Percentiles rank a stretch among this genome's conserved stretches.
Conservation (phyloP, 2,888 invertebrate genomes). For the Lepidonotus clava region DNA sequence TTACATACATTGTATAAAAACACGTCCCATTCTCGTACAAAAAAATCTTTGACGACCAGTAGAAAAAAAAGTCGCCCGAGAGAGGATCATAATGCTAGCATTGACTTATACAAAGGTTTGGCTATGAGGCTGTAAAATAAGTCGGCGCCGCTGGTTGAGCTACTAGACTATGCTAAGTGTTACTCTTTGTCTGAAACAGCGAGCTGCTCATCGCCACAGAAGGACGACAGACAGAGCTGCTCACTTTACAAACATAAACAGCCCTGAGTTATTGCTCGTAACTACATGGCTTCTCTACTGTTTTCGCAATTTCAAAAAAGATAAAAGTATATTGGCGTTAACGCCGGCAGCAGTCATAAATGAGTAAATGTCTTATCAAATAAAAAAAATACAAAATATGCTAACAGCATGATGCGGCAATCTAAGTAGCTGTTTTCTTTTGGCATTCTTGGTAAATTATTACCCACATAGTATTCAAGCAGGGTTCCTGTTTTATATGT, state of each 20-base stretch:
- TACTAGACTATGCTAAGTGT: neutral
- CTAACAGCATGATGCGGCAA: neutral
- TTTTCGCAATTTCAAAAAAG: neutral
- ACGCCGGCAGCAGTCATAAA: conserved; percentile 18
- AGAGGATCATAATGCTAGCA: conserved; percentile 6
- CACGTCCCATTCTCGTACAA: conserved; percentile 4
- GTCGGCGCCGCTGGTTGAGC: neutral
- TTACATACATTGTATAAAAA: conserved; percentile 14
- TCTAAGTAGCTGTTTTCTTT: no score
- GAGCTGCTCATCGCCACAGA: neutral
- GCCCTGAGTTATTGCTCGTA: conserved; percentile 11
- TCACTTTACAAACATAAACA: neutral
- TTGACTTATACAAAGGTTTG: neutral
- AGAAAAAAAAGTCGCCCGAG: conserved; percentile 3
- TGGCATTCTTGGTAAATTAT: neutral
- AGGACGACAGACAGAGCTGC: neutral
- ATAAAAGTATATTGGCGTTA: neutral
- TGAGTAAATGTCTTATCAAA: neutral
- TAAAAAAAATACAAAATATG: neutral
- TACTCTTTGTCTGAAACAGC: no score
- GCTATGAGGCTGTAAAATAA: neutral
- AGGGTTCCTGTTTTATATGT: no score
- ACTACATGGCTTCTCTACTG: no score
- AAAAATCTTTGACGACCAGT: neutral
- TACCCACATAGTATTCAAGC: no score